A percentile compares a stretch with the other conserved stretches of the same genome.
Conservation (phyloP, 2,113 vertebrate genomes). For the Tragelaphus scriptus region DNA sequence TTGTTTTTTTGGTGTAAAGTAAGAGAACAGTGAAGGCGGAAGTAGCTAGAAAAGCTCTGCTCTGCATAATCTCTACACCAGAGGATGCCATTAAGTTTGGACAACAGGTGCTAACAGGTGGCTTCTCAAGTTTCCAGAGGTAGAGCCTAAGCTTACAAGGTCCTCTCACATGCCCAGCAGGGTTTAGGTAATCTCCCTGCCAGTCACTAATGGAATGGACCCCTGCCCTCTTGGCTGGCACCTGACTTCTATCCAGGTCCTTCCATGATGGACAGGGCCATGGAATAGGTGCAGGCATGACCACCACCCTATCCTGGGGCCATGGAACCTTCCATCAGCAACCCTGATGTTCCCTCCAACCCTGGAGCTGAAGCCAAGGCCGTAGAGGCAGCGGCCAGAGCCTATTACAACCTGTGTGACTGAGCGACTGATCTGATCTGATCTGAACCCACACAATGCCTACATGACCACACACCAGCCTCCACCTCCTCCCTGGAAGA, state of each 20-base stretch:
- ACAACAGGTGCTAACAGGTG: constrained; percentile 87
- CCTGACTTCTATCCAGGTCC: constrained; percentile 39
- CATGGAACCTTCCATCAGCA: constrained; percentile 78
- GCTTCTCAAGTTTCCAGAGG: constrained; percentile 90
- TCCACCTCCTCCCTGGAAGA: constrained; percentile 88
- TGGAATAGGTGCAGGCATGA: constrained; percentile 87
- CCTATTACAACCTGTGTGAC: constrained; percentile 80
- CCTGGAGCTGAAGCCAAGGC: constrained; percentile 88
- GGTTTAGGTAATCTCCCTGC: constrained; percentile 81
- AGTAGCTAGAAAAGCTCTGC: constrained; percentile 88
- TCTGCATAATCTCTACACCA: constrained; percentile 84
- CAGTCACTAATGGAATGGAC: constrained; percentile 82
- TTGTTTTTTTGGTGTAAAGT: constrained; percentile 85
- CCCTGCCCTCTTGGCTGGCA: constrained; percentile 80
- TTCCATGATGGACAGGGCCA: constrained; percentile 77
- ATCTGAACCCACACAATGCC: constrained; percentile 82
- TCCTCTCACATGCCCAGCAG: constrained; percentile 89
- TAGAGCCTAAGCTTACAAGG: constrained; percentile 74
- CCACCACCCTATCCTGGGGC: constrained; percentile 88
- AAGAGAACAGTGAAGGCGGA: constrained; percentile 85
- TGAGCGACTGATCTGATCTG: too few species aligned
- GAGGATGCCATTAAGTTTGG: constrained; percentile 90
- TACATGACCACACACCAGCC: constrained; percentile 88
- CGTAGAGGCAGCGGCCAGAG: constrained; percentile 87
- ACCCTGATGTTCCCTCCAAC: constrained; percentile 82